Evolutionary conservation across 1,140 invertebrate genomes (phyloP), one percentile per base, ranked within the genome.

Genomic region (Odontomachus brunneus): DNA sequence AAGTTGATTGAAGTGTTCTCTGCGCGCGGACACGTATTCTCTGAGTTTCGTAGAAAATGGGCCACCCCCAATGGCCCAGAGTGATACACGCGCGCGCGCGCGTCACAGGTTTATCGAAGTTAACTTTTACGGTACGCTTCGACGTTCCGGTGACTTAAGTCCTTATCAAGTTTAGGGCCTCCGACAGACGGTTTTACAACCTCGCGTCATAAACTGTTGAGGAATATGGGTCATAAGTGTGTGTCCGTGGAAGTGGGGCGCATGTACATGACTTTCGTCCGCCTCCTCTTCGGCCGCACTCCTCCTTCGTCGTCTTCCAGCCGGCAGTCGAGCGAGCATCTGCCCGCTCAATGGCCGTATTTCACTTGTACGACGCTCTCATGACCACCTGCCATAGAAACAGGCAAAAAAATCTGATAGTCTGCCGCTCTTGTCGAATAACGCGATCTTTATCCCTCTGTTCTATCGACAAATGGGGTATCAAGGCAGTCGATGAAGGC

Each of bases 121-220:
- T 44, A 87, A 85, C 59, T 86, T 88, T 84, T 82, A 83, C 62
- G 55, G 62, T 44, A 82, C 71, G 48, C 63, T 81, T 66, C 71
- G 82, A 84, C 62, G 60, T 84, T 49, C 63, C 26, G 53, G 19
- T 66, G 66, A 57, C 48, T 82, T 71, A 69, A 19, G 78, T 72
- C 44, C 67, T 63, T 76, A 76, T 86, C 83, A 67, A 74, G 69
- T 75, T 74, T 63, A 74, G 49, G 9, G 49, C 19, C 69, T 26
- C 49, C 33, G 69, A 67, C 74, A 74, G 67, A 75, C 83, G 63
- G 49, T 78, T 84, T 85, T 83, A 73, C 82, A 81, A 84, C 62
- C 38, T 82, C 57, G 66, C 53, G 74, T 82, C 53, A 80, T 51
- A 69, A 71, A 81, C 51, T 62, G 49, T 19, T 17, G 62, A 51